These are phyloP conservation scores for Mythimna lalbum DNA, from an alignment of 2,888 invertebrate genomes.

Conservation along the genomic window DNA sequence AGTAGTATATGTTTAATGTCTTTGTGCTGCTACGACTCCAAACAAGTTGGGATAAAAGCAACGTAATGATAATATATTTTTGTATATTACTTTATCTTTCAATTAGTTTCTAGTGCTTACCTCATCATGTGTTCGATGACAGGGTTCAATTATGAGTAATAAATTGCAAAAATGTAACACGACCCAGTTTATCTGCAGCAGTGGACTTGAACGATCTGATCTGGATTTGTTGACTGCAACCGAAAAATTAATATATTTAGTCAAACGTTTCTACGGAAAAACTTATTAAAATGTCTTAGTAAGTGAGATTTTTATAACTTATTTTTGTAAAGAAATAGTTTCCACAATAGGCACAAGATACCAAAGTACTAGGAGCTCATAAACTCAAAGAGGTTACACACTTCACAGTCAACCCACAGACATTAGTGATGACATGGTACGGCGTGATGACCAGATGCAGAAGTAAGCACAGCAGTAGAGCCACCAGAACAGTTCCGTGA, in stretches of 20 bases:
- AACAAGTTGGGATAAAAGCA: no score
- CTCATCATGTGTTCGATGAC: conserved; percentile 79
- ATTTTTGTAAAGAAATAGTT: neutral
- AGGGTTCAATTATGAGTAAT: conserved; percentile 84
- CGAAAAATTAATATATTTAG: neutral
- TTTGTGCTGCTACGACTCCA: neutral
- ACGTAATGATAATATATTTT: no score
- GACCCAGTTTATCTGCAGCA: conserved; percentile 81
- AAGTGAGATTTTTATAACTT: neutral
- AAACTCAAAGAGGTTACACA: conserved; percentile 1
- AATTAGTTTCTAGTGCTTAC: conserved; percentile 61
- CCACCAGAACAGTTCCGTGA: conserved; percentile 76
- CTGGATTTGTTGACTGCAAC: conserved; percentile 37
- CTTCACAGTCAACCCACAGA: conserved; percentile 63
- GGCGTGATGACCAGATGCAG: conserved; percentile 89
- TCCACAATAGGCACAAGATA: no score
- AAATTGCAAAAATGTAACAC: conserved; percentile 77
- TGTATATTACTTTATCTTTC: neutral
- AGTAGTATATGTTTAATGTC: no score
- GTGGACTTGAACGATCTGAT: conserved; percentile 57
- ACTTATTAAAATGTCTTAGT: no score
- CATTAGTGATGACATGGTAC: conserved; percentile 82
- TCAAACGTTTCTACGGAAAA: neutral
- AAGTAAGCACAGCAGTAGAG: conserved; percentile 81
- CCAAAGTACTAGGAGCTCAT: conserved; percentile 22